Evolutionary conservation across 53 echinoderm and acorn worm species (phyloP), one percentile per base, ranked within the genome.

Genomic region (Henricia sp.): DNA sequence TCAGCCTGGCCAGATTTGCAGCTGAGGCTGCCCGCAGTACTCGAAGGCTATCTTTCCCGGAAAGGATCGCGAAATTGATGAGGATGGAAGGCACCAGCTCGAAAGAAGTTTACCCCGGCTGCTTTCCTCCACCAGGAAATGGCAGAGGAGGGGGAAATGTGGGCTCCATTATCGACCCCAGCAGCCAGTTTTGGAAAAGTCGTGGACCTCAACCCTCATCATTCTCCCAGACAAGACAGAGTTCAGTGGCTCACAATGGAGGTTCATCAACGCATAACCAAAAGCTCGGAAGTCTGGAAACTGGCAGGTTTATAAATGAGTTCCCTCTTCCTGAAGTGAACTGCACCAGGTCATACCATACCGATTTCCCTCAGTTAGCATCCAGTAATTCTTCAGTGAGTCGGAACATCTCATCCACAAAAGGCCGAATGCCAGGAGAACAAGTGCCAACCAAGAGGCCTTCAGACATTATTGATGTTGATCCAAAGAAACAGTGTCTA

Each of bases 21-120:
- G 29, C 64, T 26, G 62, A 63, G 80, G 62, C 65, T 48, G 48
- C 34, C 21, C 42, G 50, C 63, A 80, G 80, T 63, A 62, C 80
- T 80, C 63, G 34, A 19, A 3, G 8, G 30, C 20, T 59, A 20
- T 62, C 34, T 46, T 23, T 80, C 8, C 29, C 37, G 0, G 33
- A 80, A 32, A 62, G 32, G 50, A 48, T 64, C 29, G 42, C 62
- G n/a, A 48, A 50, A 34, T 48, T 48, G 11, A n/a, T 46, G n/a
- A 80, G 33, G 50, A 80, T 80, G 80, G 53, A 46, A 50, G 80
- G 37, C 4, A n/a, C 23, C 32, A 80, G 23, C 33, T 14, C 39
- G 27, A 63, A 30, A n/a, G 67, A 67, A 40, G 23, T 37, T 11
- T 37, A 67, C 37, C 39, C 39, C 6, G 12, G 39, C 39, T 39